phyloP scores from a whole-genome alignment of 2,113 vertebrate species.

The Erythrolamprus reginae region DNA sequence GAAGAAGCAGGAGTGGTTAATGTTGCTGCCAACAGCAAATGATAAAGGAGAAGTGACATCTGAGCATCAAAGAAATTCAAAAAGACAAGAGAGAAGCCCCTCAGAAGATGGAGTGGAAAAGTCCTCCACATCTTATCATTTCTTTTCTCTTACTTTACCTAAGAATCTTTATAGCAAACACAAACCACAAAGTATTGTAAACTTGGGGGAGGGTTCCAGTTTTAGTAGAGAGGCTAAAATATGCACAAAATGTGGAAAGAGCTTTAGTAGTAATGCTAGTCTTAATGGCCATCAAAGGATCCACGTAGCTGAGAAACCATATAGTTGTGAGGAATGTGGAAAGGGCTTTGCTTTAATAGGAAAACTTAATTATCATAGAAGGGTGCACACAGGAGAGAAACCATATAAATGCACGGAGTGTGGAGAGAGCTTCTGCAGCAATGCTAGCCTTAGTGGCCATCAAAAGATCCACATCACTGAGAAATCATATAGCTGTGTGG shows the following conservation, averaged over 20 bases:
- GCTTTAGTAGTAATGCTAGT: neutral
- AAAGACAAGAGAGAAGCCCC: neutral
- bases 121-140: neutral
- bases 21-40: neutral
- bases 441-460: neutral
- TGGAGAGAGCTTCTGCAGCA: neutral
- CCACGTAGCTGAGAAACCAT: neutral
- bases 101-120: neutral
- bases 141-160: neutral
- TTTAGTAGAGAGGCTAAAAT: neutral
- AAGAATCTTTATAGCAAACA: neutral
- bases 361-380: neutral
- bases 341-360: neutral
- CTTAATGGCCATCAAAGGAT: neutral
- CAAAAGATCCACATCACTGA: neutral
- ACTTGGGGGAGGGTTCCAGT: neutral
- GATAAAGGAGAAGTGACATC: neutral
- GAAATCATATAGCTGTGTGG: neutral
- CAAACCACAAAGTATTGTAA: neutral
- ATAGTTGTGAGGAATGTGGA: neutral
- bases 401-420: neutral
- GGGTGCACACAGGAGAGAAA: neutral
- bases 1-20: neutral
- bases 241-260: neutral
- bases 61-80: neutral